phyloP scores from a whole-genome alignment of 2,113 vertebrate species.

The Taurulus bubalis region DNA sequence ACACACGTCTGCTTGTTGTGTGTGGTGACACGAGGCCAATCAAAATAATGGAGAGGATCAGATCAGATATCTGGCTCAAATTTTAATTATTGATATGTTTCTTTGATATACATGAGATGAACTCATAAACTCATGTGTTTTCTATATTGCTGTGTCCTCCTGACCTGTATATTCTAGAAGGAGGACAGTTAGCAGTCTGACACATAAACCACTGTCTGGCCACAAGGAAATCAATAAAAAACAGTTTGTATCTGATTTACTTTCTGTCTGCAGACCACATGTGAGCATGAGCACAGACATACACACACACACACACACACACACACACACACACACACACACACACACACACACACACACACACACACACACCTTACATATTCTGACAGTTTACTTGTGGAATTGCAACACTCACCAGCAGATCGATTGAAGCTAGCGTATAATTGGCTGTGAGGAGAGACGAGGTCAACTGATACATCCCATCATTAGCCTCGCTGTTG shows the following conservation, averaged over 20 bases:
- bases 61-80: background rate
- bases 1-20: background rate
- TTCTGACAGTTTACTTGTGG: conserved; percentile 62
- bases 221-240: conserved; percentile 62
- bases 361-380: conserved; percentile 31
- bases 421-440: conserved; percentile 90
- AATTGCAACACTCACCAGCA: conserved; percentile 87
- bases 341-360: conserved; percentile 17
- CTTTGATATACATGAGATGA: background rate
- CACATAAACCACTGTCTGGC: conserved; percentile 66
- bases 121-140: conserved; percentile 1
- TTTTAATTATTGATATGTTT: background rate
- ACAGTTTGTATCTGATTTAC: conserved; percentile 54
- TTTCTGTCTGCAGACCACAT: conserved; percentile 45
- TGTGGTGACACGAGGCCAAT: too few relatives aligned
- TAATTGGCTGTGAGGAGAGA: conserved; percentile 93
- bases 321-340: conserved; percentile 10
- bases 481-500: conserved; percentile 95
- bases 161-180: conserved; percentile 8
- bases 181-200: conserved; percentile 59
- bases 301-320: background rate
- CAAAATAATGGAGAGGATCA: background rate
- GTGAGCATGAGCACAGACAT: conserved; percentile 9
- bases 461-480: conserved; percentile 93
- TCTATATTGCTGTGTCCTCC: conserved; percentile 11